Base-by-base conservation (phyloP, 2,113 vertebrate species). In the Centropus unirufus region DNA sequence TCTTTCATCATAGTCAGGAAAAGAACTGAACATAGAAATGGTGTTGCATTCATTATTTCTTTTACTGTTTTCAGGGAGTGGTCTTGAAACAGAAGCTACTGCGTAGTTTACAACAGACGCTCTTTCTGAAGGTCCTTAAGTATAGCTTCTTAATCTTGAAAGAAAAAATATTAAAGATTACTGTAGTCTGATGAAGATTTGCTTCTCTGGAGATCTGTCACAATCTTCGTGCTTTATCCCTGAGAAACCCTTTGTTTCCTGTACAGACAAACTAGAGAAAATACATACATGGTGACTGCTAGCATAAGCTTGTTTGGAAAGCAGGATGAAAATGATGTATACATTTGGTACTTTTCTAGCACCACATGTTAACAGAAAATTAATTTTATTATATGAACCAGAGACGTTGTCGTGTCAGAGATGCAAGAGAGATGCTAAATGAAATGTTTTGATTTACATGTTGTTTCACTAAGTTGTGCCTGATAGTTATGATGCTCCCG, bases 31-130 rank as follows among this genome's bases (percentile, higher is more conserved):
- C 40, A 78, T 26, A 86, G 72, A 93, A 85, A 49, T 94, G 7
- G 47, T 94, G 55, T 77, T 77, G 26, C 81, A 74, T 95, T 93
- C 36, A 46, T 81, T 85, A 67, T 85, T 95, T 83, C 34, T 92
- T 90, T 59, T 88, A 36, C 66, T 72, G 63, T 5, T 1, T 92
- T 92, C n/a, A 83, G 36, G 72, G 86, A 90, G 26, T 73, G 62
- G 72, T 78, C 52, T 85, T 83, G 76, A 88, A 96, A 75, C 40
- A 40, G 58, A 57, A 79, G 52, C 47, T 62, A n/a, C 61, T 75
- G 64, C 17, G 24, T 74, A 72, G 83, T 93, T 94, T 90, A 57
- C 26, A 88, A 27, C 32, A 73, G 57, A 4, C 23, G 51, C 13
- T 32, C 14, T 83, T 46, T 92, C 46, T 78, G n/a, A 39, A 81